phyloP scores from a whole-genome alignment of 2,113 vertebrate species.

The Chelonoidis abingdonii region DNA sequence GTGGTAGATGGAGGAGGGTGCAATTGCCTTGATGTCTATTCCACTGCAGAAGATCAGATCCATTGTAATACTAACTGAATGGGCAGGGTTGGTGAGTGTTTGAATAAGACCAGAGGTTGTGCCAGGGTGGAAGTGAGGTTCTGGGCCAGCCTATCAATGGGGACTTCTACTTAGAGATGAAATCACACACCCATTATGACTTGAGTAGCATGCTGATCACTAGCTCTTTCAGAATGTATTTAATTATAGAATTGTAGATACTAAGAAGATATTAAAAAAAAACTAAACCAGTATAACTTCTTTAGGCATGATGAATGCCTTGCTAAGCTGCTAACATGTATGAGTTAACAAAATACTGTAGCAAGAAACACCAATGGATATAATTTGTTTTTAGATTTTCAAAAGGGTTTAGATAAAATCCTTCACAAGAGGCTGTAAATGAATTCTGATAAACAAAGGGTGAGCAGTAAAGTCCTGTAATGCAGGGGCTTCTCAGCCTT shows the following conservation, averaged over 20 bases:
- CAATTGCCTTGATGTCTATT: rapidly evolving
- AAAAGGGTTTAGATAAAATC: slow-evolving; percentile 10
- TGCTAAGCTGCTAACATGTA: background rate
- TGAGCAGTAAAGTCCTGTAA: background rate
- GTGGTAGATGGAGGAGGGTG: background rate
- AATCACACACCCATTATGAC: background rate
- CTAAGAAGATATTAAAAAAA: slow-evolving; percentile 3
- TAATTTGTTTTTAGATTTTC: background rate
- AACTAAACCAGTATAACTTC: background rate
- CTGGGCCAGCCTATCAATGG: background rate
- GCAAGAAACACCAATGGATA: background rate
- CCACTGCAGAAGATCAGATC: background rate
- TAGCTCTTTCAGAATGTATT: background rate
- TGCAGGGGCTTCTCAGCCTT: too few relatives aligned
- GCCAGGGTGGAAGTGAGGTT: background rate
- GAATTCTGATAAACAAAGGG: background rate
- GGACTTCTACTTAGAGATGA: background rate
- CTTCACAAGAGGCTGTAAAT: background rate
- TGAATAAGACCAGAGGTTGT: background rate
- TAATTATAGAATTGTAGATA: background rate
- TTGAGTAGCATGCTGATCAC: background rate
- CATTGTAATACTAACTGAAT: background rate
- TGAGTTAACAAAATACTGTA: background rate
- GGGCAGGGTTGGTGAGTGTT: background rate
- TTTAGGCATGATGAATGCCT: background rate